Conservation (phyloP, 35 echinoderm and acorn worm species). For the Strongylocentrotus purpuratus region DNA sequence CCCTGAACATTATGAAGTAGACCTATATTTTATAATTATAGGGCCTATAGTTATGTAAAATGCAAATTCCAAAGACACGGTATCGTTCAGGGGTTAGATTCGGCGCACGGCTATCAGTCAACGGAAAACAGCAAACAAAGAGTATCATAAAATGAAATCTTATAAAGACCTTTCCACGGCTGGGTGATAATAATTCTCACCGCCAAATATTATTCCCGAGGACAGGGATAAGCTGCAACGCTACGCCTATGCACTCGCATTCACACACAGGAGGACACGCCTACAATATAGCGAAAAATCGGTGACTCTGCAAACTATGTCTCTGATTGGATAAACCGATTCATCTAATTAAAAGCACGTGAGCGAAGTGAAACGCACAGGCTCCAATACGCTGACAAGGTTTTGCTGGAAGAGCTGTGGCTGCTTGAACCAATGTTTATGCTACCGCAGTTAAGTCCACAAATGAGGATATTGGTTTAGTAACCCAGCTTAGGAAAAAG, state of each 20-base stretch:
- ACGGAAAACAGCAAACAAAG: constrained; percentile 27
- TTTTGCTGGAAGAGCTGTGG: not conserved
- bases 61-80: constrained; percentile 22
- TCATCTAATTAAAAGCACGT: constrained; percentile 46
- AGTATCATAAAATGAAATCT: constrained; percentile 32
- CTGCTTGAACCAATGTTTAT: constrained; percentile 11
- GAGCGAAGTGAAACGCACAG: not conserved
- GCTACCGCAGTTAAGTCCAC: not conserved
- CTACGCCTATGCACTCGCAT: not conserved
- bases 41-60: not conserved
- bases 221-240: not conserved
- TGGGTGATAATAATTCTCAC: constrained; percentile 40
- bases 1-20: not conserved
- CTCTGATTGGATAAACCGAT: constrained; percentile 34
- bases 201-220: constrained; percentile 42
- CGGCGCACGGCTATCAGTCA: constrained; percentile 24
- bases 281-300: not conserved
- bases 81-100: constrained; percentile 6
- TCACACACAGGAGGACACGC: constrained; percentile 14
- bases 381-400: not conserved
- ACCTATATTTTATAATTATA: not conserved
- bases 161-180: constrained; percentile 39
- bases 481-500: constrained; percentile 6
- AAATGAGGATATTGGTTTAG: constrained; percentile 12
- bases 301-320: not conserved